phyloP scores from a whole-genome alignment of 2,113 vertebrate genomes.

The Forbesichthys papilliferus region DNA sequence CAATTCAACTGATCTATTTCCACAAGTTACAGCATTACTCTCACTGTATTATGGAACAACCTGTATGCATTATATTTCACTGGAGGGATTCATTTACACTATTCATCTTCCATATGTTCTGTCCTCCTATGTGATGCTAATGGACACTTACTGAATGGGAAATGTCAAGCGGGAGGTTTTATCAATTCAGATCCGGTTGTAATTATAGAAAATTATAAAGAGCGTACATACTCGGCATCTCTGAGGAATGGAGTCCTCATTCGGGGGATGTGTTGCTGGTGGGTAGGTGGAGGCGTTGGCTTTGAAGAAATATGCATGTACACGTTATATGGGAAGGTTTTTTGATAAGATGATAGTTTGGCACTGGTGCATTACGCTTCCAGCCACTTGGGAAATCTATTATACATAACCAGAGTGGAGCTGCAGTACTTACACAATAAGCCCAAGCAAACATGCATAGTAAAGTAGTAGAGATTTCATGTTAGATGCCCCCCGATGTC shows the following conservation, averaged over 20 bases:
- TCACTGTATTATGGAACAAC: too few species aligned
- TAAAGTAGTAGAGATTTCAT: too few species aligned
- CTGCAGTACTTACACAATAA: too few species aligned
- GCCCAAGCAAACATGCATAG: too few species aligned
- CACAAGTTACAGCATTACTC: too few species aligned
- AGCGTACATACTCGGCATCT: constrained; percentile 34
- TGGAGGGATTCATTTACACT: too few species aligned
- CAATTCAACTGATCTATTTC: too few species aligned
- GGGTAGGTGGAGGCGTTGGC: background rate
- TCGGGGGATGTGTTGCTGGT: background rate
- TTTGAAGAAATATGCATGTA: constrained; percentile 21
- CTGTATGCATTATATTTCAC: too few species aligned
- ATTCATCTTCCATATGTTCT: constrained; percentile 4
- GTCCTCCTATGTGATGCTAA: constrained; percentile 31
- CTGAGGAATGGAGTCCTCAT: constrained; percentile 57
- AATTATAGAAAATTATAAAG: constrained; percentile 54
- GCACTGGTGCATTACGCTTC: too few species aligned
- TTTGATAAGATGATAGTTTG: background rate
- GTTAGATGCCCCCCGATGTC: too few species aligned
- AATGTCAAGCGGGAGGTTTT: constrained; percentile 67
- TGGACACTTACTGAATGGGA: constrained; percentile 23
- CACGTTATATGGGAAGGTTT: constrained; percentile 32
- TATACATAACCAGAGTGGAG: too few species aligned
- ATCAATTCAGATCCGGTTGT: constrained; percentile 57
- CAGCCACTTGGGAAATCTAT: too few species aligned